These are phyloP conservation scores for Zeus faber DNA, from an alignment of 2,113 vertebrate genomes.

Conservation along the genomic window DNA sequence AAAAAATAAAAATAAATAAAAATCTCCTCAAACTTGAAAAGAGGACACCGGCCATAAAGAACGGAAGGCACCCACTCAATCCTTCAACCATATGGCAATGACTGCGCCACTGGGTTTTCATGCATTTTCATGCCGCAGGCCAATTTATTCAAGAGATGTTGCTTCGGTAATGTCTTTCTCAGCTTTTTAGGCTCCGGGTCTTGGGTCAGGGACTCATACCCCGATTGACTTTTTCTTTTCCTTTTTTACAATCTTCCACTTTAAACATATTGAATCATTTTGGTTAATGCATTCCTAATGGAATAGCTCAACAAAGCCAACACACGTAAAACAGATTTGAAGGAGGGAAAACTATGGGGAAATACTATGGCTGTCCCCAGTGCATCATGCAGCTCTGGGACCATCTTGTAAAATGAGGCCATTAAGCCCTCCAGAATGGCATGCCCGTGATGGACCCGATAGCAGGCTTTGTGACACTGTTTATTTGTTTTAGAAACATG, in stretches of 20 bases:
- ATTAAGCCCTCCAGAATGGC: constrained; percentile 57
- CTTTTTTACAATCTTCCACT: too few relatives aligned
- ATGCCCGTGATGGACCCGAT: constrained; percentile 58
- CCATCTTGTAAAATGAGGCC: constrained; percentile 46
- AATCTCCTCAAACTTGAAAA: constrained; percentile 20
- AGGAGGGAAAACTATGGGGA: too few relatives aligned
- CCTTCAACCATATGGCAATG: constrained; percentile 42
- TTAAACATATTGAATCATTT: too few relatives aligned
- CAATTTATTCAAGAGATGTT: constrained; percentile 16
- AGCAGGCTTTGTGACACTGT: constrained; percentile 56
- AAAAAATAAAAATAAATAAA: constrained; percentile 2
- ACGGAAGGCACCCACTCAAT: constrained; percentile 20
- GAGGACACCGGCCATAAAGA: constrained; percentile 20
- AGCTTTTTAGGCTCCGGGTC: not conserved
- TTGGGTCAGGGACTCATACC: not conserved
- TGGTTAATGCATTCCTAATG: too few relatives aligned
- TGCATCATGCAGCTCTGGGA: constrained; percentile 33
- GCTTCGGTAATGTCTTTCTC: not conserved
- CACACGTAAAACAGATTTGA: too few relatives aligned
- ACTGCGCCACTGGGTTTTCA: not conserved
- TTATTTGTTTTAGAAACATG: constrained; percentile 70
- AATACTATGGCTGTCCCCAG: too few relatives aligned
- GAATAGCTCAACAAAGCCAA: too few relatives aligned
- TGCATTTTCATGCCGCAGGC: constrained; percentile 13
- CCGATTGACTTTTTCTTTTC: too few relatives aligned